Evolutionary conservation across 2,888 invertebrate genomes (phyloP).

Genomic region (Globia sparganii): DNA sequence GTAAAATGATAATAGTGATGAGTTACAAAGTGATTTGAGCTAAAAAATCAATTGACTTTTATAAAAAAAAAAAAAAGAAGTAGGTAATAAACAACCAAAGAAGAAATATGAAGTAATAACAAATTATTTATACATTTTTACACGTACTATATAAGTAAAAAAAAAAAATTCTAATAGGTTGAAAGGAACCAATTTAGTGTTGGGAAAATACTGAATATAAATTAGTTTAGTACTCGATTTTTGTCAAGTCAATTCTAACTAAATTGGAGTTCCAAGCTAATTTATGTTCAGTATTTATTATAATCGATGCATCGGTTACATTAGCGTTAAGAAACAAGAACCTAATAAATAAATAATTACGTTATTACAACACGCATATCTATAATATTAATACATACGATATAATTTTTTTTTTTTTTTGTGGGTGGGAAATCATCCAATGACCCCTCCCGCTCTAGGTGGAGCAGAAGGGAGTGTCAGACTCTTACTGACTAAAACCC

Average conservation of each 20-base stretch:
- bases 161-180: neutral
- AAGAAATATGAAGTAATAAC: neutral
- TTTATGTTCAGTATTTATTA: neutral
- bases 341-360: slow-evolving; percentile 9
- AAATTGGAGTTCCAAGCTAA: neutral
- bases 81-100: neutral
- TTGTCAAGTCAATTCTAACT: slow-evolving; percentile 15
- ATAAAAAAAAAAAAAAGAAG: neutral
- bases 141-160: neutral
- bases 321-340: neutral
- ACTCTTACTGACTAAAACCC: no score
- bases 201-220: slow-evolving; percentile 23
- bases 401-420: no score
- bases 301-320: slow-evolving; percentile 26
- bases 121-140: neutral
- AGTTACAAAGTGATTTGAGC: neutral
- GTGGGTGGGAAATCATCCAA: no score
- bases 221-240: slow-evolving; percentile 1
- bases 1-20: neutral
- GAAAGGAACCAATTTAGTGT: slow-evolving; percentile 20
- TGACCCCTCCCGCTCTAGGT: no score
- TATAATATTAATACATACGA: no score
- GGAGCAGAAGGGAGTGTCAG: no score
- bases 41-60: neutral
- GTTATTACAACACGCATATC: slow-evolving; percentile 10